A percentile compares a stretch with the other conserved stretches of the same genome.
Evolutionary conservation across 2,888 invertebrate genomes (phyloP).

Genomic region (Andrena bucephala): DNA sequence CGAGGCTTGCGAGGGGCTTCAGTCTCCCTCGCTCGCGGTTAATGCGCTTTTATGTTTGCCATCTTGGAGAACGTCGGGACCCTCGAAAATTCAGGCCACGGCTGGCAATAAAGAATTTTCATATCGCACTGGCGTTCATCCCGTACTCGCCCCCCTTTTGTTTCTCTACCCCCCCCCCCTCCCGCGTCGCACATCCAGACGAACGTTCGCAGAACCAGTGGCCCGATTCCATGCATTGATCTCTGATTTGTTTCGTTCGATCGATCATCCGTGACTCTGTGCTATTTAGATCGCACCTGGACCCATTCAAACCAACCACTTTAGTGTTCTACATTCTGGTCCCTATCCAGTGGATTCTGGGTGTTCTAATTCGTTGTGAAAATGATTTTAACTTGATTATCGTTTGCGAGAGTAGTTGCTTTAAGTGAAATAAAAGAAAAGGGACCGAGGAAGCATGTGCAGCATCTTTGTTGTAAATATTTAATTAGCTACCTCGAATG

Average conservation of each 20-base stretch:
- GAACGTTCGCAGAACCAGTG: slow-evolving; percentile 2
- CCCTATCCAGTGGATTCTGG: no score
- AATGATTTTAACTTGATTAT: no score
- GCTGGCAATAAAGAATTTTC: slow-evolving; percentile 49
- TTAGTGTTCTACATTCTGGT: no score
- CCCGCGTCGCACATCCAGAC: not conserved
- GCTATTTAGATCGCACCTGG: slow-evolving; percentile 1
- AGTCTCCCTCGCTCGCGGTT: slow-evolving; percentile 48
- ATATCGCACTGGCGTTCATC: slow-evolving; percentile 14
- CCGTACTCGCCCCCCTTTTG: not conserved
- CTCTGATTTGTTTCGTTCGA: slow-evolving; percentile 20
- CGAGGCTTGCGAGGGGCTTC: slow-evolving; percentile 48
- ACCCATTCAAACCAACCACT: not conserved
- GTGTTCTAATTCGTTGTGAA: no score
- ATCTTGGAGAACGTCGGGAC: slow-evolving; percentile 55
- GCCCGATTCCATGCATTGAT: slow-evolving; percentile 13
- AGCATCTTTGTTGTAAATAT: no score
- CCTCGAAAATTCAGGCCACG: slow-evolving; percentile 38
- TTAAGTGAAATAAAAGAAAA: no score
- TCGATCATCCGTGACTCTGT: not conserved
- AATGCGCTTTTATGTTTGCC: slow-evolving; percentile 59
- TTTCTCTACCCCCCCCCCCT: not conserved
- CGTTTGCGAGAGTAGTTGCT: no score
- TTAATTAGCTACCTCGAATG: no score
- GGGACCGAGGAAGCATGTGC: no score